phyloP scores from a whole-genome alignment of 2,113 vertebrate species.

The Entelurus aequoreus region DNA sequence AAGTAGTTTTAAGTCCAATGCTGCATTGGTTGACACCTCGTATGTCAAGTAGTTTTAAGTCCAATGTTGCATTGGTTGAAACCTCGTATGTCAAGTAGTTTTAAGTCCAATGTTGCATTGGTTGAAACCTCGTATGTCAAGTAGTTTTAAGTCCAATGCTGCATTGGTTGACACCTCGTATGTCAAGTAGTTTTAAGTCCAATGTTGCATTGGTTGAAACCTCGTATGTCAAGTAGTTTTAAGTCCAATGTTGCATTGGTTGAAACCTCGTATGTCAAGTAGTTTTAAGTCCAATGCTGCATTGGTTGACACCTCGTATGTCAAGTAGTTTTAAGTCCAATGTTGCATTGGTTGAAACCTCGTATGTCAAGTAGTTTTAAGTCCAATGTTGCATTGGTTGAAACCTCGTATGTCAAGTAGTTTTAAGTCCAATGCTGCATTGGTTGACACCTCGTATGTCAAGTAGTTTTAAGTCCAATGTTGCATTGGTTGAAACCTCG shows the following conservation, averaged over 20 bases:
- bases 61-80: background rate
- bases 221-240: background rate
- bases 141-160: background rate
- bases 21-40: background rate
- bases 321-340: background rate
- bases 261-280: constrained; percentile 3
- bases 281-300: background rate
- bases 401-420: constrained; percentile 2
- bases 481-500: background rate
- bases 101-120: background rate
- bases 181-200: background rate
- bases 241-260: background rate
- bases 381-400: background rate
- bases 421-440: background rate
- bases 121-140: constrained; percentile 3
- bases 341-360: background rate
- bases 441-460: background rate
- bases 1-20: background rate
- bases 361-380: background rate
- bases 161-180: background rate
- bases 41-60: background rate
- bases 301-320: background rate
- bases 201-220: background rate
- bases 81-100: background rate
- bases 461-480: background rate